Evolutionary conservation across 2,113 vertebrate species (phyloP), one percentile per base, ranked within the genome.

Genomic region (Neogobius melanostomus): DNA sequence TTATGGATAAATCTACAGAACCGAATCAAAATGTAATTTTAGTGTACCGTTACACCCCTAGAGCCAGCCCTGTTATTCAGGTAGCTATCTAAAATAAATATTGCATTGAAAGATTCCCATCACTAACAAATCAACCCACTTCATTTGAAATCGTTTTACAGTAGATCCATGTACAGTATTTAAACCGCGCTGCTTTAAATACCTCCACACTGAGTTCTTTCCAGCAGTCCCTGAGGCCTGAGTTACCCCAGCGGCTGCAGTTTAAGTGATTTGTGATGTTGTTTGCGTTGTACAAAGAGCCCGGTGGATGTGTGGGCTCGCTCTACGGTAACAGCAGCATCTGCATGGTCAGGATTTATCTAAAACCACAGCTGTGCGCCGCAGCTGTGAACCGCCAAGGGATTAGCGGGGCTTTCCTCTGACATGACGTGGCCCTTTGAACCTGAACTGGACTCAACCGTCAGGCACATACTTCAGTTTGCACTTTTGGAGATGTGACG

Each of bases 351-450:
- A 48, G 42, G 15, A 44, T 76, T 83, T 74, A 82, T 79, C 82
- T 73, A 2, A 56, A 43, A 36, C 57, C 64, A 50, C 28, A 36
- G 28, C 28, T 36, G 28, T 36, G 28, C 28, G 28, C 28, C 28
- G 6, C 82, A 83, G 80, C 74, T 83, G 71, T 70, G 76, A 66
- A 12, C 76, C 50, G 61, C 5, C 43, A 44, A 12, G 16, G 72
- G 82, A 83, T 87, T 80, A 79, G 12, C 52, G 67, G 56, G 47
- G 77, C 65, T 68, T 60, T 59, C 62, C 17, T 76, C 63, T 85
- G 83, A 87, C 14, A 67, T 72, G 82, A 82, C 52, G 0, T 53
- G 17, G 49, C 66, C 85, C 59, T 42, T 49, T 65, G 42, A 14
- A 66, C 21, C 72, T 14, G 4, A 6, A 16, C 66, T 12, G 28